These are phyloP conservation scores for Myocastor coypus DNA, from an alignment of 2,113 vertebrate genomes.

Conservation along the genomic window DNA sequence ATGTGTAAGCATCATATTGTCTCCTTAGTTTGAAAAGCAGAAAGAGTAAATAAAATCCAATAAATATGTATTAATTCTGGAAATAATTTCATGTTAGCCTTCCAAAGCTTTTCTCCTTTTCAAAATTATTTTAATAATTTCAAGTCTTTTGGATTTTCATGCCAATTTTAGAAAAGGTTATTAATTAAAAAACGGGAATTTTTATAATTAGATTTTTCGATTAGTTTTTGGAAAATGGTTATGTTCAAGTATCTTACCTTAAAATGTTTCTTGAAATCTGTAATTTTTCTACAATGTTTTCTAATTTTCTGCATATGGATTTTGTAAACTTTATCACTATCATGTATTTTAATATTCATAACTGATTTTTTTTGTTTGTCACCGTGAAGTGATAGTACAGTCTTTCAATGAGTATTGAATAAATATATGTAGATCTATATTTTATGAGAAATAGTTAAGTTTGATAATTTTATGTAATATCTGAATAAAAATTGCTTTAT, in stretches of 20 bases:
- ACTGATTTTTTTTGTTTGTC: background rate
- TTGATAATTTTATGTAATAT: background rate
- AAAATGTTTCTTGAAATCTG: background rate
- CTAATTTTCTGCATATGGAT: no score
- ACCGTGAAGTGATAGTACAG: no score
- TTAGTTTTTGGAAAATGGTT: background rate
- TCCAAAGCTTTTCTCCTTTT: background rate
- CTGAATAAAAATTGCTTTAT: background rate
- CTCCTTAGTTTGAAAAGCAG: no score
- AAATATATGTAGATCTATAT: background rate
- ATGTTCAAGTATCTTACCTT: background rate
- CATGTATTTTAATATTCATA: background rate
- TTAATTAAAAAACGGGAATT: background rate
- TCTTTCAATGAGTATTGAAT: background rate
- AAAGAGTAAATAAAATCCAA: no score
- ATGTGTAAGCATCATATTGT: no score
- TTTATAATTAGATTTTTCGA: background rate
- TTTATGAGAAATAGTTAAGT: background rate
- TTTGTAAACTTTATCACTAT: background rate
- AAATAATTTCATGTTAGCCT: background rate
- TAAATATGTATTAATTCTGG: no score
- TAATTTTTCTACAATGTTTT: background rate
- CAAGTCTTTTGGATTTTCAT: background rate
- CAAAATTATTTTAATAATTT: background rate
- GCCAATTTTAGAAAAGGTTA: background rate